phyloP scores from a whole-genome alignment of 2,797 vertebrate genomes.

The Simalia tracyae region DNA sequence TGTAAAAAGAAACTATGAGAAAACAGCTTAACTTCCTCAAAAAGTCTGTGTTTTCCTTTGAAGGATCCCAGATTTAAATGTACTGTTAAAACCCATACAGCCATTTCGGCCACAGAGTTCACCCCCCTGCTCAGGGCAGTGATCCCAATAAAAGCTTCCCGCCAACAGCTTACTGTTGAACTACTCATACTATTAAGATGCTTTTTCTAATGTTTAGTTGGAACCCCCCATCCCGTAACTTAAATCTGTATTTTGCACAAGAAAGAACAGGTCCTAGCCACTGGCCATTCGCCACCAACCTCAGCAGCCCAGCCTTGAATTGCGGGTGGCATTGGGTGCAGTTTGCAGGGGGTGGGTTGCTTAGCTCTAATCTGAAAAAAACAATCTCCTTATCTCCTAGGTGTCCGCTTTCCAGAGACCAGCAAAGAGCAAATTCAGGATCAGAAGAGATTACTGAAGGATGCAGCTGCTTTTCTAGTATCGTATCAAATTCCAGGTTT shows the following conservation, averaged over 20 bases:
- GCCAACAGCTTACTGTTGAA: too few relatives aligned
- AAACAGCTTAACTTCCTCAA: neutral
- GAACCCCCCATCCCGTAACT: too few relatives aligned
- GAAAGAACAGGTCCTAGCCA: neutral
- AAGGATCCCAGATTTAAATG: neutral
- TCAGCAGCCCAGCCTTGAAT: neutral
- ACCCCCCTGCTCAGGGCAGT: too few relatives aligned
- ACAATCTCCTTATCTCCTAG: conserved; percentile 62
- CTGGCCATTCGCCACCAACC: neutral
- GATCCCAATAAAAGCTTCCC: too few relatives aligned
- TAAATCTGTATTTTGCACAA: neutral
- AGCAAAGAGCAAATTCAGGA: conserved; percentile 86
- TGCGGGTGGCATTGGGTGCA: neutral
- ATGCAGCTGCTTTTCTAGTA: conserved; percentile 89
- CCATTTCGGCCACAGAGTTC: too few relatives aligned
- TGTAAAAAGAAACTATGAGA: neutral
- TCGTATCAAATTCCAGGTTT: conserved; percentile 95
- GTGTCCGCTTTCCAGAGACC: conserved; percentile 90
- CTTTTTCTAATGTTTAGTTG: too few relatives aligned
- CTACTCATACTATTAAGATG: too few relatives aligned
- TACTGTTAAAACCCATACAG: too few relatives aligned
- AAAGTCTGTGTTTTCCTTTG: neutral
- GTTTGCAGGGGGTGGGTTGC: neutral
- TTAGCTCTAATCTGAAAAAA: neutral
- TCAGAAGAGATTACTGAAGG: conserved; percentile 96